Conservation (phyloP, 2,113 vertebrate genomes). For the Dendrocopos noguchii region DNA sequence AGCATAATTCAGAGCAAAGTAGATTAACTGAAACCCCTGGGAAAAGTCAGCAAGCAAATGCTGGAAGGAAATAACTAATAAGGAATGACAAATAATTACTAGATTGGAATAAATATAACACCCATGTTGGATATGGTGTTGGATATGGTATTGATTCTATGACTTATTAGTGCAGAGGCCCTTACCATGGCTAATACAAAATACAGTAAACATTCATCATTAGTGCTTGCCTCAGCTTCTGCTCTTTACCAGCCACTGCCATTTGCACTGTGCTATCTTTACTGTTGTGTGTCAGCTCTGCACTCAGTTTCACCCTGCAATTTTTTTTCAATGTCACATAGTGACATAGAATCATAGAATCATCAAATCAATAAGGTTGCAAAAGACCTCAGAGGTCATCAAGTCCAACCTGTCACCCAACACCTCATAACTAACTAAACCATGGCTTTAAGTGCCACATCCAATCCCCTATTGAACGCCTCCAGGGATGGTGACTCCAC, state of each 20-base stretch:
- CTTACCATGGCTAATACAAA: background rate
- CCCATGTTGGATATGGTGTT: background rate
- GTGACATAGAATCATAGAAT: too few relatives aligned
- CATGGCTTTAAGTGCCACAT: too few relatives aligned
- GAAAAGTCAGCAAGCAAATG: background rate
- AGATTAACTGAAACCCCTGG: background rate
- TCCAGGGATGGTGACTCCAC: too few relatives aligned
- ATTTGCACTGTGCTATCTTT: background rate
- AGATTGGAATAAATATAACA: background rate
- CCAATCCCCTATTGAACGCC: too few relatives aligned
- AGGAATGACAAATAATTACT: background rate
- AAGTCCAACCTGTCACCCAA: too few relatives aligned
- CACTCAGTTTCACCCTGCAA: background rate
- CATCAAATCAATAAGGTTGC: too few relatives aligned
- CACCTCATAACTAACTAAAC: too few relatives aligned
- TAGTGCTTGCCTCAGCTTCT: background rate
- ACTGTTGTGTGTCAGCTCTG: background rate
- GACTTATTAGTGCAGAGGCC: background rate
- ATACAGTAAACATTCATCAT: background rate
- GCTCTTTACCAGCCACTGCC: too few relatives aligned
- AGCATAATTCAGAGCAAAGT: background rate
- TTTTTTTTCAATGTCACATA: background rate
- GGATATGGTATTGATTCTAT: too few relatives aligned
- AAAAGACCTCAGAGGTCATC: too few relatives aligned
- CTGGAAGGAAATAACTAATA: background rate